phyloP scores from a whole-genome alignment of 2,888 invertebrate species.

The Cepaea hortensis region DNA sequence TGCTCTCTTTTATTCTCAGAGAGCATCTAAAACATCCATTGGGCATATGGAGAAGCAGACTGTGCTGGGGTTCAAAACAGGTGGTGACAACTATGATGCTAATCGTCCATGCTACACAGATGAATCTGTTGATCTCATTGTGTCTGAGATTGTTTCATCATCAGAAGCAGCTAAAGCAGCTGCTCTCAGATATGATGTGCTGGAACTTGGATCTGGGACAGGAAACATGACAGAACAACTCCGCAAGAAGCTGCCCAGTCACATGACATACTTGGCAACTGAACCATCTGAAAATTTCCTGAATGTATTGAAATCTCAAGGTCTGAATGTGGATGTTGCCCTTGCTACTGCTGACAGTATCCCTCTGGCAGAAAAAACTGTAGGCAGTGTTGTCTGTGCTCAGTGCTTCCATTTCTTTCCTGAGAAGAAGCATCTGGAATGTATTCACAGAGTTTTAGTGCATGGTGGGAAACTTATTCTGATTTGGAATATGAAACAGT shows the following conservation, averaged over 20 bases:
- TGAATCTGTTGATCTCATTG: too few species aligned
- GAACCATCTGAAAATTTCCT: conserved; percentile 60
- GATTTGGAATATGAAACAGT: conserved; percentile 20
- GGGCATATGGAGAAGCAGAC: neutral
- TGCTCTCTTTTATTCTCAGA: neutral
- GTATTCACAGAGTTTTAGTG: conserved; percentile 58
- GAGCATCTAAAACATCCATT: neutral
- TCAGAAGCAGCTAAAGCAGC: too few species aligned
- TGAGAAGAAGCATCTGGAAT: conserved; percentile 52
- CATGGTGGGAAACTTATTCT: conserved; percentile 53
- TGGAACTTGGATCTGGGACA: conserved; percentile 66
- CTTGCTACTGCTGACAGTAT: conserved; percentile 50
- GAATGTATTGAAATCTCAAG: conserved; percentile 15
- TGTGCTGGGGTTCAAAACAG: too few species aligned
- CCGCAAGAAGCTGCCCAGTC: neutral
- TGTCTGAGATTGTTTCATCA: too few species aligned
- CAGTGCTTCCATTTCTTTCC: conserved; percentile 57
- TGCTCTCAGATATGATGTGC: conserved; percentile 51
- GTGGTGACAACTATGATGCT: too few species aligned
- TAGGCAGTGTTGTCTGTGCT: too few species aligned
- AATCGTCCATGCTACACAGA: too few species aligned
- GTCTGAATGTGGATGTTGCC: conserved; percentile 53
- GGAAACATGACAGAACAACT: conserved; percentile 59
- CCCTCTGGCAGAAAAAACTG: too few species aligned
- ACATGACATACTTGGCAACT: conserved; percentile 57